phyloP scores from a whole-genome alignment of 2,797 vertebrate genomes.

The Dromococcyx pavoninus region DNA sequence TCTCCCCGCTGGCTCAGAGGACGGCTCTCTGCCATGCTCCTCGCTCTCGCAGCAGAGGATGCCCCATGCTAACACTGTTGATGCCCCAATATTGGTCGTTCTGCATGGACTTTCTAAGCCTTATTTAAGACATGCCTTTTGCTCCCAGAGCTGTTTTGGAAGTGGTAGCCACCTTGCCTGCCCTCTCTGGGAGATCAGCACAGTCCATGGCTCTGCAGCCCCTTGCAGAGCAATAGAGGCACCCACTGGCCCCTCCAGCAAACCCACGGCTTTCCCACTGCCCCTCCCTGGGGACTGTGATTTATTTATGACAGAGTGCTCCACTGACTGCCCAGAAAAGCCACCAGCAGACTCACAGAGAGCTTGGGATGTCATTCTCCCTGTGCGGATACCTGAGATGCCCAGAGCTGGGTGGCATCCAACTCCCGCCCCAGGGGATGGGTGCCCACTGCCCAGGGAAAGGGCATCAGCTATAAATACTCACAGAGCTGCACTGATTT shows the following conservation, averaged over 20 bases:
- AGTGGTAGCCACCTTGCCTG: neutral
- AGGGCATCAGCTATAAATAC: conserved; percentile 34
- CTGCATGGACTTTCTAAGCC: neutral
- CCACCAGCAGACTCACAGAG: neutral
- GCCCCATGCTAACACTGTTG: rapidly evolving
- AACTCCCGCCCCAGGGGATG: neutral
- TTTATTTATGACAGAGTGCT: neutral
- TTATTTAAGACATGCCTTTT: neutral
- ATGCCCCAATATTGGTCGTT: rapidly evolving
- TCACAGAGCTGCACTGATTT: neutral
- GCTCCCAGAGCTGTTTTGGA: neutral
- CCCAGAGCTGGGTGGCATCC: rapidly evolving
- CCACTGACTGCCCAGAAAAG: neutral
- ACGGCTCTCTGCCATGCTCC: rapidly evolving
- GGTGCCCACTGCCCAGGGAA: neutral
- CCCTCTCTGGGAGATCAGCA: rapidly evolving
- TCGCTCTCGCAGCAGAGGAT: neutral
- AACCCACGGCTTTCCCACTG: neutral
- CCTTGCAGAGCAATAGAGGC: too few relatives aligned
- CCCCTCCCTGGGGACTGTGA: neutral
- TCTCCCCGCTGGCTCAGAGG: rapidly evolving
- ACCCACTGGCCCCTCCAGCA: neutral
- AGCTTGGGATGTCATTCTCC: neutral
- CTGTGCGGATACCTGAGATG: neutral
- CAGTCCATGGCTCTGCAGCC: rapidly evolving